phyloP scores from a whole-genome alignment of 2,797 vertebrate species.

The Acipenser ruthenus region DNA sequence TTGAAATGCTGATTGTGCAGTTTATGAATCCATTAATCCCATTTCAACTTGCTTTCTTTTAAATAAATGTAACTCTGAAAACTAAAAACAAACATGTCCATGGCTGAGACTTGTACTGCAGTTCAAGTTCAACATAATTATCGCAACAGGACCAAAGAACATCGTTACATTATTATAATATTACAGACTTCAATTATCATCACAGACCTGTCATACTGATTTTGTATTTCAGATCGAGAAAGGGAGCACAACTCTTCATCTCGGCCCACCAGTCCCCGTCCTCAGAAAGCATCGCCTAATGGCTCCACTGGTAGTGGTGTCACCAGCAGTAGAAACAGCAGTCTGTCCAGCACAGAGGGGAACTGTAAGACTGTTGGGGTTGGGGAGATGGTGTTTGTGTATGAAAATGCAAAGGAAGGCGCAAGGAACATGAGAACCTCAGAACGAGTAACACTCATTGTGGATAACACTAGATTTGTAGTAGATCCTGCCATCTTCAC shows the following conservation, averaged over 20 bases:
- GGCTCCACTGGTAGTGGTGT: constrained; percentile 78
- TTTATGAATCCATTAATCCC: too few species aligned
- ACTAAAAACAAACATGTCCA: too few species aligned
- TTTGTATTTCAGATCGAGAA: constrained; percentile 64
- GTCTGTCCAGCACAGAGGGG: constrained; percentile 85
- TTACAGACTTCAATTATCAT: too few species aligned
- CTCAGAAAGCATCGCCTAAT: constrained; percentile 83
- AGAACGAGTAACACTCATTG: constrained; percentile 91
- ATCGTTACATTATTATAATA: too few species aligned
- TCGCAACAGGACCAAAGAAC: too few species aligned
- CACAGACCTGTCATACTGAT: not conserved
- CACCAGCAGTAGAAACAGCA: constrained; percentile 85
- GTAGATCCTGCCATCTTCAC: constrained; percentile 96
- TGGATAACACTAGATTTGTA: constrained; percentile 96
- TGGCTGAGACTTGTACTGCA: too few species aligned
- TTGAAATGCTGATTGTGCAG: too few species aligned
- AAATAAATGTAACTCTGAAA: too few species aligned
- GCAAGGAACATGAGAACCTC: constrained; percentile 74
- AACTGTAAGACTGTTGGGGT: constrained; percentile 74
- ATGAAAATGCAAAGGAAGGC: constrained; percentile 86
- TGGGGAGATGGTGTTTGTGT: constrained; percentile 90
- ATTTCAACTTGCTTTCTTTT: too few species aligned
- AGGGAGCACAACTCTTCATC: constrained; percentile 81
- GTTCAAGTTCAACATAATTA: too few species aligned
- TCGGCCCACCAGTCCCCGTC: constrained; percentile 85